Evolutionary conservation across 1,140 invertebrate species (phyloP).

Genomic region (Plectrocnemia conspersa): DNA sequence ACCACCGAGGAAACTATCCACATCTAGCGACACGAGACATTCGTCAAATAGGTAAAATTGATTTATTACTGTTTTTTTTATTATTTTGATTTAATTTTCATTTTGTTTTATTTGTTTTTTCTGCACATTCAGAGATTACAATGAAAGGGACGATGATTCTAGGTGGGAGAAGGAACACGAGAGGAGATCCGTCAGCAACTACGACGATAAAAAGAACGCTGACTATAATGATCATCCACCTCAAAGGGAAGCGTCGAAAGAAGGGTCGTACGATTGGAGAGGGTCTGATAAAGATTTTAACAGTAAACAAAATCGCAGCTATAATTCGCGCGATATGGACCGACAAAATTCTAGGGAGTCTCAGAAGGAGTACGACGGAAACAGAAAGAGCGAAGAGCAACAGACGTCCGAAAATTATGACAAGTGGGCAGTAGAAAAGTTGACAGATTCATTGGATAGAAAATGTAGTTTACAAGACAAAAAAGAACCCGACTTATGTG

Average conservation of each 20-base stretch:
- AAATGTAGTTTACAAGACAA: constrained; percentile 42
- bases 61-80: constrained; percentile 1
- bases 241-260: constrained; percentile 16
- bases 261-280: constrained; percentile 33
- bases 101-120: constrained; percentile 12
- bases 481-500: constrained; percentile 23
- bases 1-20: constrained; percentile 28
- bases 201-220: constrained; percentile 30
- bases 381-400: constrained; percentile 46
- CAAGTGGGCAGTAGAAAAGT: constrained; percentile 46
- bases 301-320: constrained; percentile 42
- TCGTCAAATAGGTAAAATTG: constrained; percentile 27
- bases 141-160: constrained; percentile 27
- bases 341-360: constrained; percentile 49
- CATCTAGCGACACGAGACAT: constrained; percentile 30
- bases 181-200: constrained; percentile 28
- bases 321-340: constrained; percentile 43
- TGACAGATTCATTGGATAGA: constrained; percentile 49
- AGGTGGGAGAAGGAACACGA: constrained; percentile 33
- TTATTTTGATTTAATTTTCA: constrained; percentile 4
- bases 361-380: constrained; percentile 42
- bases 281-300: constrained; percentile 37
- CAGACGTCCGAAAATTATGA: constrained; percentile 41
- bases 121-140: constrained; percentile 28
- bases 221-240: constrained; percentile 29